These are phyloP conservation scores for Drosophila tristis DNA, from an alignment of 1,140 invertebrate species.

Conservation along the genomic window DNA sequence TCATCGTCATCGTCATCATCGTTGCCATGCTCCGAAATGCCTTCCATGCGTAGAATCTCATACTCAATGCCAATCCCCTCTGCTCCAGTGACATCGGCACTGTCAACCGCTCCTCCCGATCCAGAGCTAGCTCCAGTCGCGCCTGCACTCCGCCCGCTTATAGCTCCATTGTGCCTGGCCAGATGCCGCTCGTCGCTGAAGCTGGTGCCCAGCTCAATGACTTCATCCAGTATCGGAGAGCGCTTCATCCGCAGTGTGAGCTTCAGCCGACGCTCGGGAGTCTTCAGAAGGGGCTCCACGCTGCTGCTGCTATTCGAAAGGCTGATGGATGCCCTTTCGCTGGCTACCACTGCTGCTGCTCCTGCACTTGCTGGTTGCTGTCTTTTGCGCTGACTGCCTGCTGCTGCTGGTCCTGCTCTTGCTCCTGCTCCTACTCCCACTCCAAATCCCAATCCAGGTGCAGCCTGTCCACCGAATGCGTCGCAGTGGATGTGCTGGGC, in stretches of 20 bases:
- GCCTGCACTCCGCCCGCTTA: slow-evolving; percentile 19
- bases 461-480: slow-evolving; percentile 3
- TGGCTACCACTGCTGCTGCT: not conserved
- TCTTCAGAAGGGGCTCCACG: slow-evolving; percentile 78
- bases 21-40: slow-evolving; percentile 87
- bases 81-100: slow-evolving; percentile 10
- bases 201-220: slow-evolving; percentile 92
- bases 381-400: slow-evolving; percentile 19
- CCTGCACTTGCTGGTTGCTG: not conserved
- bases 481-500: slow-evolving; percentile 70
- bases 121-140: slow-evolving; percentile 4
- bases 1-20: slow-evolving; percentile 76
- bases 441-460: slow-evolving; percentile 24
- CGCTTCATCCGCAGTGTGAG: slow-evolving; percentile 91
- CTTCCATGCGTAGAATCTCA: slow-evolving; percentile 92
- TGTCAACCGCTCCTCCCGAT: not conserved
- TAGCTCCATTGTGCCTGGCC: slow-evolving; percentile 43
- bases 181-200: slow-evolving; percentile 85
- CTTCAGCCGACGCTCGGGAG: slow-evolving; percentile 89
- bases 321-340: not conserved
- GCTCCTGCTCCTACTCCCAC: not conserved
- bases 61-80: slow-evolving; percentile 86
- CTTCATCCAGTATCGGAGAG: slow-evolving; percentile 92
- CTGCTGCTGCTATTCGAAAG: slow-evolving; percentile 25
- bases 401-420: slow-evolving; percentile 2